Evolutionary conservation across 2,888 invertebrate species (phyloP).

Genomic region (Carpatolechia fugitivella): DNA sequence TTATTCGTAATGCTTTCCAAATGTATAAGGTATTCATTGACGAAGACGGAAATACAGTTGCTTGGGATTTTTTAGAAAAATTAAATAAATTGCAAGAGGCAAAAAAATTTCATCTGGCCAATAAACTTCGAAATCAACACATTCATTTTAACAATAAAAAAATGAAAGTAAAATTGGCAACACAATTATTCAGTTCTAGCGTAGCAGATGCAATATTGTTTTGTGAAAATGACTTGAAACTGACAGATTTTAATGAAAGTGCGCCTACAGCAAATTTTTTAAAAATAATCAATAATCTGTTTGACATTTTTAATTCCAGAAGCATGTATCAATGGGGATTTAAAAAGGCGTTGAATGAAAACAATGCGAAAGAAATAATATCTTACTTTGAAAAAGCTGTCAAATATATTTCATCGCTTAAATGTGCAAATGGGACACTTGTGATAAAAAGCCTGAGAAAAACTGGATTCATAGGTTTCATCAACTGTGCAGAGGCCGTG

Average conservation of each 20-base stretch:
- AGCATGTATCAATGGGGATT: conserved; percentile 15
- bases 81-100: conserved; percentile 15
- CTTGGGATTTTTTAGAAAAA: conserved; percentile 15
- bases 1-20: background rate
- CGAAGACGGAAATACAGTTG: conserved; percentile 9
- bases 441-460: background rate
- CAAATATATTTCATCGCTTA: background rate
- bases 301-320: conserved; percentile 29
- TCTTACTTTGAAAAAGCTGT: background rate
- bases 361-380: conserved; percentile 14
- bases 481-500: background rate
- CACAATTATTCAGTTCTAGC: conserved; percentile 16
- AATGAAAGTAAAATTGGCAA: conserved; percentile 23
- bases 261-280: conserved; percentile 18
- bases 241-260: conserved; percentile 10
- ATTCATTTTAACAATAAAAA: conserved; percentile 21
- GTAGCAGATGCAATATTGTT: conserved; percentile 14
- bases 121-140: conserved; percentile 21
- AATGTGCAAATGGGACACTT: background rate
- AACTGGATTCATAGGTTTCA: background rate
- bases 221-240: conserved; percentile 11
- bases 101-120: conserved; percentile 21
- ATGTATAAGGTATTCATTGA: conserved; percentile 5
- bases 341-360: conserved; percentile 15
- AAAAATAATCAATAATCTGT: conserved; percentile 23